Percentiles rank a stretch among this genome's conserved stretches.
These are phyloP conservation scores for Himalopsyche japonica DNA, from an alignment of 2,888 invertebrate genomes.

Conservation along the genomic window DNA sequence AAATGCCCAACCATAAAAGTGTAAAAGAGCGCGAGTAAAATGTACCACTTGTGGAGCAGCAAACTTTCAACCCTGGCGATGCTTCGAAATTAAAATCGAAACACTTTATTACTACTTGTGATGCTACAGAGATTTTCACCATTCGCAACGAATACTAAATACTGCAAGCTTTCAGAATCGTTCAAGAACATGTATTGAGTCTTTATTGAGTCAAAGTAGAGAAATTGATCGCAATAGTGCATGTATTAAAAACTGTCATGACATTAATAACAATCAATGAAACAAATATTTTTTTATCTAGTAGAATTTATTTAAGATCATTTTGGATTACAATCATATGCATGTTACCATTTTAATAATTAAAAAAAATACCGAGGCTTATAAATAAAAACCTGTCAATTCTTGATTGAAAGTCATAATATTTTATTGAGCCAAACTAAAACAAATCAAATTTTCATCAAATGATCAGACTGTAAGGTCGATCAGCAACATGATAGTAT, in stretches of 20 bases:
- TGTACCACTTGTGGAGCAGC: neutral
- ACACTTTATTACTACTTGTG: neutral
- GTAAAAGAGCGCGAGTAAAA: neutral
- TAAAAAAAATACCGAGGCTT: too few species aligned
- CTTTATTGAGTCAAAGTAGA: neutral
- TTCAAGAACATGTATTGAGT: neutral
- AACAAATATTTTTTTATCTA: too few species aligned
- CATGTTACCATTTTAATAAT: too few species aligned
- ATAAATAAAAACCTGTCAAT: too few species aligned
- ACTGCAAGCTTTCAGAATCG: neutral
- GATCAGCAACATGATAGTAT: too few species aligned
- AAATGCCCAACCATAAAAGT: neutral
- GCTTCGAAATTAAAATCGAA: neutral
- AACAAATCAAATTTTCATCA: too few species aligned
- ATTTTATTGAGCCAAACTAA: too few species aligned
- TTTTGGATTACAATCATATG: too few species aligned
- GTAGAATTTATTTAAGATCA: too few species aligned
- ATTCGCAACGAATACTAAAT: neutral
- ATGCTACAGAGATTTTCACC: neutral
- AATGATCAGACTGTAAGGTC: too few species aligned
- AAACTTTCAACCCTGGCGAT: neutral
- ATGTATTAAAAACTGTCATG: neutral
- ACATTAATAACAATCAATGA: too few species aligned
- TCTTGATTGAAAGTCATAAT: too few species aligned
- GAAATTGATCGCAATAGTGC: neutral